Base-by-base conservation (phyloP, 2,888 invertebrate genomes). In the Antheraea assamensis region DNA sequence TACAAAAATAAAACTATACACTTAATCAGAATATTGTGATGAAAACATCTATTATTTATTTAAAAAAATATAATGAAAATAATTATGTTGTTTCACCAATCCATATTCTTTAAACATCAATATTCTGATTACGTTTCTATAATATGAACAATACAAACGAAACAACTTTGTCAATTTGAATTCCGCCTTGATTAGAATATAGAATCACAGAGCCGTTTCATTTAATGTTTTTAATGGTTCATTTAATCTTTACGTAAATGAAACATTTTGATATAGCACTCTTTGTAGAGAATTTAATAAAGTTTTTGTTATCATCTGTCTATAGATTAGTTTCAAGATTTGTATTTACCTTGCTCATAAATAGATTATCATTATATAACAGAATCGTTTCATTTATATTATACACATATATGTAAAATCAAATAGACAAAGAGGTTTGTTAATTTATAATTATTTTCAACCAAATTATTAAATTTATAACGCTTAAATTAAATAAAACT, bases 401-500 rank as follows among this genome's bases (percentile, higher is more conserved):
- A 42, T 35, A 35, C 2, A 4, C 10, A 10, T 61, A 15, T 10
- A 24, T 13, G 17, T 24, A 61, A 24, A 24, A 61, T 30, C 61
- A 30, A 64, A 3, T 58, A n/a, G 8, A 58, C 13, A 58, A 24
- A 13, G 3, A 13, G 3, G 13, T 58, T 35, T 68, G 15, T 68
- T 68, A 68, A 35, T 68, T 68, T 35, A 68, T 35, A 8, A 31
- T 35, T 68, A 35, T 68, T 68, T 42, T 30, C 27, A 64, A 64
- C 30, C 19, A 64, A 64, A 64, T 17, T 15, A 64, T 15, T 64
- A 17, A 27, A 30, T 64, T 30, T 17, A 13, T 58, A 58, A 3
- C 31, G 78, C 80, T 79, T 81, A 42, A 75, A 75, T 70, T 78
- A 81, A 84, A 76, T 81, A 82, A 82, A 82, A 82, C 75, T 82